phyloP scores from a whole-genome alignment of 2,797 vertebrate species.

The Columba guinea region DNA sequence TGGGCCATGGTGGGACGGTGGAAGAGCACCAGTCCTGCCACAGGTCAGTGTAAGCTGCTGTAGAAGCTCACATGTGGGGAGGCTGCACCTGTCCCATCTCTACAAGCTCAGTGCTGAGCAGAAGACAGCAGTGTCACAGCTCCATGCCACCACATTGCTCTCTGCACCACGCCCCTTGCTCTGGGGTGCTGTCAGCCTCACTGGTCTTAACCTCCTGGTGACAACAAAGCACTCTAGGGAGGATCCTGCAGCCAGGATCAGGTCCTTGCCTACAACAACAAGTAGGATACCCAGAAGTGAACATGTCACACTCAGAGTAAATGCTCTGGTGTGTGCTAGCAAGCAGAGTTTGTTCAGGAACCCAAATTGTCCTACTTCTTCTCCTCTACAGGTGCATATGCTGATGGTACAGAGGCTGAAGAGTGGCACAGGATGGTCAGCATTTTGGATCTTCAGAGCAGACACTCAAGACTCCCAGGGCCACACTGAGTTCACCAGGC shows the following conservation, averaged over 20 bases:
- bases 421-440: background rate
- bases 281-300: background rate
- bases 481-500: background rate
- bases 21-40: background rate
- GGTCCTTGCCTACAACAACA: background rate
- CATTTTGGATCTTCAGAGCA: background rate
- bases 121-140: background rate
- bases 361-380: background rate
- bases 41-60: background rate
- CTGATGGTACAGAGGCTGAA: background rate
- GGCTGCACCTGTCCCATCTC: background rate
- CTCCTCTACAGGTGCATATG: accelerated
- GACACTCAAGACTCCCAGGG: background rate
- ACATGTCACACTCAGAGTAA: background rate
- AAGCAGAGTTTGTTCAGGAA: background rate
- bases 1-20: background rate
- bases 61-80: background rate
- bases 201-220: background rate
- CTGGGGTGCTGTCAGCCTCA: background rate
- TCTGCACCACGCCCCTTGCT: background rate
- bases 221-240: background rate
- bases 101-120: background rate
- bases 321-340: background rate
- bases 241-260: background rate
- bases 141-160: background rate